phyloP scores from a whole-genome alignment of 2,888 invertebrate species.

The Criorhina ranunculi region DNA sequence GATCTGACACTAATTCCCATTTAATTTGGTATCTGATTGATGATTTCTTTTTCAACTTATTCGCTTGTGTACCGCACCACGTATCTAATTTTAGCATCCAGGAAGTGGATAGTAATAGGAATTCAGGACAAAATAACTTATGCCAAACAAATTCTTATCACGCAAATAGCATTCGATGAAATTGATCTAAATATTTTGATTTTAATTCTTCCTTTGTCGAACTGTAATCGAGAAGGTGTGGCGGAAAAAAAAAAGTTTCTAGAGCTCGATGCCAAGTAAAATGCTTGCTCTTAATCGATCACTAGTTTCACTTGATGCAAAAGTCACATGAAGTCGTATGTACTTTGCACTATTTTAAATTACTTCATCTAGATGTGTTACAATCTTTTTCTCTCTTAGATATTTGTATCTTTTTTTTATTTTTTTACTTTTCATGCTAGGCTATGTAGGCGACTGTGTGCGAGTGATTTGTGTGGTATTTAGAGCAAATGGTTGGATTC shows the following conservation, averaged over 20 bases:
- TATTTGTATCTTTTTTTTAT: constrained; percentile 17
- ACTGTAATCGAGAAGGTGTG: constrained; percentile 43
- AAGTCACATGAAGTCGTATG: constrained; percentile 18
- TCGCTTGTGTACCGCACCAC: background rate
- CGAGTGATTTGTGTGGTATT: constrained; percentile 56
- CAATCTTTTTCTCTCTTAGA: constrained; percentile 23
- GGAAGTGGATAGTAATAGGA: constrained; percentile 33
- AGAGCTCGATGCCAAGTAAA: constrained; percentile 42
- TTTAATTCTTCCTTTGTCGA: constrained; percentile 8
- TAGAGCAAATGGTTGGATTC: constrained; percentile 47
- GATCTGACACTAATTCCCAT: no score
- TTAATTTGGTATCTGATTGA: no score
- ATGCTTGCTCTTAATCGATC: constrained; percentile 55
- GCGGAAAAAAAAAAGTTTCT: background rate
- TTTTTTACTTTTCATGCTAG: constrained; percentile 25
- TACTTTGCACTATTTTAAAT: constrained; percentile 39
- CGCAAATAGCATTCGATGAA: constrained; percentile 37
- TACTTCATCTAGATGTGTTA: constrained; percentile 46
- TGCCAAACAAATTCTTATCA: constrained; percentile 7
- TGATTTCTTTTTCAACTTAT: no score
- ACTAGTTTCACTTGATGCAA: constrained; percentile 16
- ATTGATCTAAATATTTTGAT: constrained; percentile 38
- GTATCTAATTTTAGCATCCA: constrained; percentile 21
- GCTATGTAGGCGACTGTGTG: constrained; percentile 33
- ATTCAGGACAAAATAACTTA: constrained; percentile 42